Evolutionary conservation across 2,113 vertebrate genomes (phyloP).

Genomic region (Aplodontia rufa): DNA sequence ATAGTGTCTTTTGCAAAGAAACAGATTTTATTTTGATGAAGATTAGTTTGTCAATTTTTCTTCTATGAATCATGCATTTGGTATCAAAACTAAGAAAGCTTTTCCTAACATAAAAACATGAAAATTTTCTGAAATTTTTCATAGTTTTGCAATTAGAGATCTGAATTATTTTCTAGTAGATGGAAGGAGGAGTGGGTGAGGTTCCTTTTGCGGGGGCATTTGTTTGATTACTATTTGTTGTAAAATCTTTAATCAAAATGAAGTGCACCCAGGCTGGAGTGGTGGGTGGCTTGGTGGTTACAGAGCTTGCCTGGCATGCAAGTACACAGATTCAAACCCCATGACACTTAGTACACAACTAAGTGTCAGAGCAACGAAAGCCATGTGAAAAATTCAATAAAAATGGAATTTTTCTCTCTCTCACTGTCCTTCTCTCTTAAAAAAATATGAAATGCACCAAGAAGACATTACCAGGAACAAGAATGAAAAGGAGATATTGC

Average conservation of each 20-base stretch:
- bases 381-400: no score
- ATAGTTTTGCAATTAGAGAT: not conserved
- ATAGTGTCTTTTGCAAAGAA: not conserved
- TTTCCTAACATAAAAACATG: not conserved
- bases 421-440: no score
- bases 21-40: not conserved
- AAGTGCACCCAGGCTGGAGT: no score
- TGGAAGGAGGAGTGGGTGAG: not conserved
- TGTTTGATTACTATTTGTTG: not conserved
- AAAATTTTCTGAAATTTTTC: not conserved
- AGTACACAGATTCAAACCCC: no score
- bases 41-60: not conserved
- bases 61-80: not conserved
- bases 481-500: not conserved
- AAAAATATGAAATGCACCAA: not conserved
- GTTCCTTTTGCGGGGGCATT: not conserved
- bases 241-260: not conserved
- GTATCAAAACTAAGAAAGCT: not conserved
- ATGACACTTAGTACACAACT: no score
- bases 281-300: no score
- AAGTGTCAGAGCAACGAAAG: no score
- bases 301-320: no score
- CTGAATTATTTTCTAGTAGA: slow-evolving; percentile 17
- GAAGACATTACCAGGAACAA: not conserved
- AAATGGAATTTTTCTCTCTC: no score